Evolutionary conservation across 2,888 invertebrate genomes (phyloP), one percentile per base, ranked within the genome.

Genomic region (Tetropium fuscum): DNA sequence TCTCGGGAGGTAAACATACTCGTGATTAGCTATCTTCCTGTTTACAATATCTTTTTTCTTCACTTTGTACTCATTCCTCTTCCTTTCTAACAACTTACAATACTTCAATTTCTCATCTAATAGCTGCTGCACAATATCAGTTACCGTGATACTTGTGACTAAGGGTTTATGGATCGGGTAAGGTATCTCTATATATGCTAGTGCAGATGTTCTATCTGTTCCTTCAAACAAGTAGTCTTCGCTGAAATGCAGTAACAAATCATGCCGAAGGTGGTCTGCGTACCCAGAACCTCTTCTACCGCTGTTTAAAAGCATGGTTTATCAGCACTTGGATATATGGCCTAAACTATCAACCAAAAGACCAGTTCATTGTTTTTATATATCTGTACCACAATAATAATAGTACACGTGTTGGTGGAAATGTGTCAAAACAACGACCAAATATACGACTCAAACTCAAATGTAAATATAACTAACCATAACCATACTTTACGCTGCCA

Each of bases 191-290:
- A 69, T 49, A 32, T 59, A 18, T 16, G 64, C 53, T 18, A 53
- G 38, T 5, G 49, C 36, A 38, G 11, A 53, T 6, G 40, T 64
- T 47, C 58, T 56, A 27, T 70, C 65, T 2, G 62, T 58, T 3
- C 64, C 67, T 54, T 64, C 53, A 51, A 71, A 72, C 30, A 72
- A 43, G 45, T 40, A 53, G 34, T 66, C 60, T 13, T 66, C 56
- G 40, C 57, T 62, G 19, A 61, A 69, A 57, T 70, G 63, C 7
- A 68, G 32, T 5, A 68, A 41, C 5, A 66, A 47, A 57, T 68
- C 66, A 44, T 72, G 70, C 13, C 48, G 58, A 1, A 66, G 20
- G 19, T 53, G n/a, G n/a, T n/a, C n/a, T n/a, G n/a, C n/a, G n/a
- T n/a, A n/a, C n/a, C n/a, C n/a, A n/a, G n/a, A n/a, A n/a, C n/a